Conservation (phyloP, 2,888 invertebrate species). For the Himalopsyche tibetana region DNA sequence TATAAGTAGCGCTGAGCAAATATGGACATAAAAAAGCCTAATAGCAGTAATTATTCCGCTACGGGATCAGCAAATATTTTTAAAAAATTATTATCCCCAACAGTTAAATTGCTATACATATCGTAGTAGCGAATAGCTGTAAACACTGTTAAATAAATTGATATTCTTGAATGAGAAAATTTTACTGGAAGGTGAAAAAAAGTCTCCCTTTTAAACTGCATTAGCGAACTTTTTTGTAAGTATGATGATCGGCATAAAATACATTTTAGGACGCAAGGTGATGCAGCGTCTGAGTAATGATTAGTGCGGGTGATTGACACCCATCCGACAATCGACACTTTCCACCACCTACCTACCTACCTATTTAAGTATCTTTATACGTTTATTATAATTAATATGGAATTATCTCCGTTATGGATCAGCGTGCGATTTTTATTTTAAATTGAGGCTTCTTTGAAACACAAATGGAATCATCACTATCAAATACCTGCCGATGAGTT, state of each 20-base stretch:
- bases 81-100: too few relatives aligned
- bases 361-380: too few relatives aligned
- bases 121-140: too few relatives aligned
- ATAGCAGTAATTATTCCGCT: too few relatives aligned
- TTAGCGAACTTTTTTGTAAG: neutral
- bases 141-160: too few relatives aligned
- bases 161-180: too few relatives aligned
- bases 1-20: too few relatives aligned
- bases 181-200: neutral
- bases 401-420: neutral
- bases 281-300: neutral
- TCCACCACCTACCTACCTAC: too few relatives aligned
- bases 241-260: too few relatives aligned
- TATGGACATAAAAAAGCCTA: too few relatives aligned
- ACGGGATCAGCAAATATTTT: too few relatives aligned
- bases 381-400: neutral
- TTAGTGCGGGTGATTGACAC: neutral
- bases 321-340: neutral
- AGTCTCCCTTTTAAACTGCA: neutral
- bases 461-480: neutral
- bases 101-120: too few relatives aligned
- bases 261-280: neutral
- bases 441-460: constrained; percentile 9
- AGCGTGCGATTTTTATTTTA: neutral
- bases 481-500: neutral